Conservation (phyloP, 2,888 invertebrate genomes). For the Aproaerema taeniolella region DNA sequence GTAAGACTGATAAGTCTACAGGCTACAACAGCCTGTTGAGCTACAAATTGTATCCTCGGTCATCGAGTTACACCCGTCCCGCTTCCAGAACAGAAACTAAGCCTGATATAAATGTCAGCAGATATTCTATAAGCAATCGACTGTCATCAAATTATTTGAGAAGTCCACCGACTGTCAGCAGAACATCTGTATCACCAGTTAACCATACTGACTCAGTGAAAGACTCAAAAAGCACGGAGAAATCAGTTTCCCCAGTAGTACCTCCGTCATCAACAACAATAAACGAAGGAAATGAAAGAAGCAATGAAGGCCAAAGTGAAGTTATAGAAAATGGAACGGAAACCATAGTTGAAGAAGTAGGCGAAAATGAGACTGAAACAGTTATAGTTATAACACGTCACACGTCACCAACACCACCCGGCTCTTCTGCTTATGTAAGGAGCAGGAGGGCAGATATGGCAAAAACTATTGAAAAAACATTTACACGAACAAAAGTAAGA, state of each 20-base stretch:
- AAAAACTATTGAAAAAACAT: conserved; percentile 83
- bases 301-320: conserved; percentile 24
- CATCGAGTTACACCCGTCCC: conserved; percentile 54
- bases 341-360: conserved; percentile 24
- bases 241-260: conserved; percentile 26
- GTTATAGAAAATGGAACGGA: conserved; percentile 22
- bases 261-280: conserved; percentile 23
- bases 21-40: conserved; percentile 68
- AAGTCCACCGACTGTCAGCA: conserved; percentile 58
- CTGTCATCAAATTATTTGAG: conserved; percentile 60
- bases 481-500: conserved; percentile 76
- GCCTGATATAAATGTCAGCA: conserved; percentile 44
- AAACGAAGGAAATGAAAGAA: conserved; percentile 31
- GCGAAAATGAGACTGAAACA: conserved; percentile 54
- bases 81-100: conserved; percentile 46
- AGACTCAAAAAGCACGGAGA: conserved; percentile 31
- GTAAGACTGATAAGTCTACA: conserved; percentile 73
- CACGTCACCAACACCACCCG: conserved; percentile 87
- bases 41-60: conserved; percentile 74
- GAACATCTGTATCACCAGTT: conserved; percentile 55
- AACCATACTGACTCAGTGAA: conserved; percentile 34
- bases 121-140: conserved; percentile 63
- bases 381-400: conserved; percentile 84
- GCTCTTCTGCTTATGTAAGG: conserved; percentile 79
- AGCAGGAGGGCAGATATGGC: conserved; percentile 84